Conservation (phyloP, 2,888 invertebrate genomes). For the Octodonta nipae region DNA sequence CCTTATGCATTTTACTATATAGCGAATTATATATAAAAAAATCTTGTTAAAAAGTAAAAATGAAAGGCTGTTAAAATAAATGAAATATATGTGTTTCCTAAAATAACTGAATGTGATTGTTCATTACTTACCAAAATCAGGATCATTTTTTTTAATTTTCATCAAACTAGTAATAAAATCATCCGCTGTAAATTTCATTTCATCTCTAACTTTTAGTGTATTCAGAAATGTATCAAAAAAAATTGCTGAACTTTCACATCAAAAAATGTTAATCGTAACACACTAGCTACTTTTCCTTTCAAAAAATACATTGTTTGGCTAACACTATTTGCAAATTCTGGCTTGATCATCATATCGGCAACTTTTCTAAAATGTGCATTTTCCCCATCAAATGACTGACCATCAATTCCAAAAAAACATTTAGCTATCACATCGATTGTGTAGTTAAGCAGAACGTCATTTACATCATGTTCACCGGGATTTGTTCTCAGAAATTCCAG, state of each 20-base stretch:
- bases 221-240: slow-evolving; percentile 24
- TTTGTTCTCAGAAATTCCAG: not conserved
- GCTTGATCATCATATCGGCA: slow-evolving; percentile 27
- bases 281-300: slow-evolving; percentile 16
- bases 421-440: slow-evolving; percentile 36
- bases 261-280: slow-evolving; percentile 22
- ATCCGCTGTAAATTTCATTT: too few relatives aligned
- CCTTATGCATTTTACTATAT: too few relatives aligned
- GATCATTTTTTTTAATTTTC: too few relatives aligned
- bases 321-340: slow-evolving; percentile 19
- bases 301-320: slow-evolving; percentile 21
- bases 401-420: slow-evolving; percentile 35
- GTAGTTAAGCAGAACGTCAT: slow-evolving; percentile 30
- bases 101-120: too few relatives aligned
- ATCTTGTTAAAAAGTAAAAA: too few relatives aligned
- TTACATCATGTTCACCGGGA: slow-evolving; percentile 23
- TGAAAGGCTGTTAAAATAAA: too few relatives aligned
- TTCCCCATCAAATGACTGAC: slow-evolving; percentile 29
- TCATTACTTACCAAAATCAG: too few relatives aligned
- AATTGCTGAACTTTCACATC: slow-evolving; percentile 19
- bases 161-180: too few relatives aligned
- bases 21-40: too few relatives aligned
- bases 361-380: slow-evolving; percentile 30
- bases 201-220: too few relatives aligned
- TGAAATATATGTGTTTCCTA: too few relatives aligned